Conservation (phyloP, 2,113 vertebrate genomes). For the Malurus alboscapulatus region DNA sequence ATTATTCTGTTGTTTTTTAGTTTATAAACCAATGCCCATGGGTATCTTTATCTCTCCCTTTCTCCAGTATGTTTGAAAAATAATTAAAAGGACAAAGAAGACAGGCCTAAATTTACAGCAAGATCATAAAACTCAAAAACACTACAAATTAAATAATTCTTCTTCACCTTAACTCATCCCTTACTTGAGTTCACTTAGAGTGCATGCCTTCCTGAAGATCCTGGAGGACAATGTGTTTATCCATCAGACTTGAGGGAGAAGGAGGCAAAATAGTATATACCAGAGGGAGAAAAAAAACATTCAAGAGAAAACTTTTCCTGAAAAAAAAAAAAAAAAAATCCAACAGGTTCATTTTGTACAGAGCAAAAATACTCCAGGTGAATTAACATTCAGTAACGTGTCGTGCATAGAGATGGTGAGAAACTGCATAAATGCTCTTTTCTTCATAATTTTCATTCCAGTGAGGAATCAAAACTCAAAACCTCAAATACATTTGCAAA, state of each 20-base stretch:
- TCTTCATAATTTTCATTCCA: background rate
- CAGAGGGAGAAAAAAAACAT: fast-evolving
- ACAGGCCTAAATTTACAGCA: background rate
- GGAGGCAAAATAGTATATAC: background rate
- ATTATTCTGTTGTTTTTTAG: background rate
- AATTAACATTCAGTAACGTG: background rate
- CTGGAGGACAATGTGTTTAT: background rate
- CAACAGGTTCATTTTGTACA: background rate
- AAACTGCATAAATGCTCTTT: background rate
- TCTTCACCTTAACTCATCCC: background rate
- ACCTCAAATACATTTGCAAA: background rate
- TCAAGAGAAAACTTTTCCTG: background rate
- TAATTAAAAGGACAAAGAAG: background rate
- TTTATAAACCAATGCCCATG: background rate
- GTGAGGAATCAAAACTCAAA: background rate
- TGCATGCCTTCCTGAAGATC: background rate
- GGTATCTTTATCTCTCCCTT: background rate
- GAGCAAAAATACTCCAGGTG: background rate
- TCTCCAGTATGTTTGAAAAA: background rate
- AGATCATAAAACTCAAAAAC: background rate
- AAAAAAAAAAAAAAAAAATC: background rate
- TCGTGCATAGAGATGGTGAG: background rate
- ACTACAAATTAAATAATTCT: background rate
- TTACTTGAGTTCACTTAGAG: background rate
- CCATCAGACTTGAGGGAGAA: background rate